These are phyloP conservation scores for Chrysemys picta DNA, from an alignment of 2,113 vertebrate species.

Conservation along the genomic window DNA sequence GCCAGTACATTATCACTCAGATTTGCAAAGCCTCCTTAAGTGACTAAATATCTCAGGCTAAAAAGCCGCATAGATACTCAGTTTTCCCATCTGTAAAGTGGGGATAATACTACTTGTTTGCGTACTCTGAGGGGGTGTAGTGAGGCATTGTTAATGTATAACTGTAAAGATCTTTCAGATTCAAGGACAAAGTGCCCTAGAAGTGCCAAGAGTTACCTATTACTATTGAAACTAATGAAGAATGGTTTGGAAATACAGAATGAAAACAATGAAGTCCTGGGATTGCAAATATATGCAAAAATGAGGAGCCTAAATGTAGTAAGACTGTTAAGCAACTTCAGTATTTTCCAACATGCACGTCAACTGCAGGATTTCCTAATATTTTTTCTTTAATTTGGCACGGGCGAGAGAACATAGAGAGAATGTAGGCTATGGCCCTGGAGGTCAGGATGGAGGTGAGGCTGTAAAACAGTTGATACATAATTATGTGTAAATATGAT, in stretches of 20 bases:
- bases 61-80: neutral
- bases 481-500: neutral
- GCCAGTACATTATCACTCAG: neutral
- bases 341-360: neutral
- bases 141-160: neutral
- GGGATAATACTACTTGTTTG: neutral
- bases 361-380: neutral
- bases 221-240: neutral
- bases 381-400: neutral
- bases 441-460: neutral
- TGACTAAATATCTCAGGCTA: neutral
- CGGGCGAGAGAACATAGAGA: neutral
- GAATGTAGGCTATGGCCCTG: neutral
- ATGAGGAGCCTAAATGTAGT: neutral
- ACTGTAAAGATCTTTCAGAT: neutral
- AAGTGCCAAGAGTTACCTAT: neutral
- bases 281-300: neutral
- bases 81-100: neutral
- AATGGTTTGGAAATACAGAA: neutral
- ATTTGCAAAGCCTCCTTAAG: neutral
- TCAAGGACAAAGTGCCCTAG: neutral
- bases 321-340: neutral
- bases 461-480: neutral
- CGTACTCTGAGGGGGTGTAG: neutral
- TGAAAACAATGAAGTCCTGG: neutral